Conservation (phyloP, 2,888 invertebrate genomes). For the Syrphus vitripennis region DNA sequence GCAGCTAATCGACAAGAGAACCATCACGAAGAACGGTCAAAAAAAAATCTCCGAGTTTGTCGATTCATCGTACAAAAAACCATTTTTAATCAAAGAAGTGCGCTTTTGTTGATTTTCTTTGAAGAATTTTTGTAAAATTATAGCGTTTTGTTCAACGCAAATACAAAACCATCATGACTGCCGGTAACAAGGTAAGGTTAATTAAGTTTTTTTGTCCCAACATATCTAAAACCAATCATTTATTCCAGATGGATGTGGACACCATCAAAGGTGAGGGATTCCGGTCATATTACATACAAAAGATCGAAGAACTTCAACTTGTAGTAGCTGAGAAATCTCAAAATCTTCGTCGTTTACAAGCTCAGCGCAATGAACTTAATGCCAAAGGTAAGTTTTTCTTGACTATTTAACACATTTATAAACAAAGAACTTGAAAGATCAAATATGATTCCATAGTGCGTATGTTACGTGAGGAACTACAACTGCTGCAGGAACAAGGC, state of each 20-base stretch:
- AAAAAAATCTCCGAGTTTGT: constrained; percentile 61
- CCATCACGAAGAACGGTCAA: constrained; percentile 43
- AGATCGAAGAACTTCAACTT: constrained; percentile 98
- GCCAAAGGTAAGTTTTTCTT: constrained; percentile 90
- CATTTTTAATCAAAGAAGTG: constrained; percentile 9
- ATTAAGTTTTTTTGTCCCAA: not conserved
- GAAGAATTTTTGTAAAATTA: not conserved
- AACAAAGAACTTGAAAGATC: not conserved
- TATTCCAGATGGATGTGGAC: constrained; percentile 79
- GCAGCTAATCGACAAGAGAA: not conserved
- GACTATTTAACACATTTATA: not conserved
- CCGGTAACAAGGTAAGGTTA: constrained; percentile 76
- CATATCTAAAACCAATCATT: too few relatives aligned
- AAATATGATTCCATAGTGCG: constrained; percentile 85
- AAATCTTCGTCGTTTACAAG: constrained; percentile 97
- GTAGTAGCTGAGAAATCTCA: constrained; percentile 98
- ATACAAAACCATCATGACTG: constrained; percentile 75
- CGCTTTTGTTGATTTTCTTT: constrained; percentile 42
- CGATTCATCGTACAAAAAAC: constrained; percentile 36
- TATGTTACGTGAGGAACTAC: constrained; percentile 97
- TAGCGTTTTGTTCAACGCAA: constrained; percentile 32
- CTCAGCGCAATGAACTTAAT: constrained; percentile 99
- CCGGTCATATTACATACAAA: constrained; percentile 97
- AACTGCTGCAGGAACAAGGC: constrained; percentile 97
- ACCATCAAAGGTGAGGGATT: constrained; percentile 88